These are phyloP conservation scores for Amphiprion percula DNA, from an alignment of 2,113 vertebrate species.

Conservation along the genomic window DNA sequence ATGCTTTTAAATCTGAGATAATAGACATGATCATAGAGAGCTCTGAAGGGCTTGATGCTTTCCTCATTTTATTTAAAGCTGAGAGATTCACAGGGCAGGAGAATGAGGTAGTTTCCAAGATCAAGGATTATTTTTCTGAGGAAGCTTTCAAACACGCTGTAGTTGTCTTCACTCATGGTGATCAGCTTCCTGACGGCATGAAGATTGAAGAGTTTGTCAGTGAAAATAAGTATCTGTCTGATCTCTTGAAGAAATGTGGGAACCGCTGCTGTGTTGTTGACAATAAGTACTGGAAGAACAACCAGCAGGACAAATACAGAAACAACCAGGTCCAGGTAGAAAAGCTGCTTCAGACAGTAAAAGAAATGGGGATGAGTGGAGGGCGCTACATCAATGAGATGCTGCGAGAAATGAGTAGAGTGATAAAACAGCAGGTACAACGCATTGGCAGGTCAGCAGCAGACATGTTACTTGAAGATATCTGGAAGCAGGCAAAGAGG, in stretches of 20 bases:
- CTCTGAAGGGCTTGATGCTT: constrained; percentile 49
- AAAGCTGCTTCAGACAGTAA: constrained; percentile 34
- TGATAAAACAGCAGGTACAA: neutral
- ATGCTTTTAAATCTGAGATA: neutral
- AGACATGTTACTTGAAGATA: neutral
- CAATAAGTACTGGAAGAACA: constrained; percentile 54
- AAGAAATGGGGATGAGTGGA: constrained; percentile 2
- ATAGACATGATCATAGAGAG: neutral
- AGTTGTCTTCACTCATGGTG: constrained; percentile 59
- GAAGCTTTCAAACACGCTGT: neutral
- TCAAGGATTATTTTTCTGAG: fast-evolving
- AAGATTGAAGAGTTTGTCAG: constrained; percentile 8
- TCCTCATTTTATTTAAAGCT: constrained; percentile 50
- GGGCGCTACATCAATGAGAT: constrained; percentile 28
- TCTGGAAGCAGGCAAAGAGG: constrained; percentile 63
- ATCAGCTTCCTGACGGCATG: constrained; percentile 17
- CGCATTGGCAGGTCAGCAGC: neutral
- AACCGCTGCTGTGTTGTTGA: constrained; percentile 48
- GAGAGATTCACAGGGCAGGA: constrained; percentile 9
- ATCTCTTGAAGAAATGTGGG: constrained; percentile 27
- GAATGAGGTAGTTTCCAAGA: fast-evolving
- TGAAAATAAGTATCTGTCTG: fast-evolving
- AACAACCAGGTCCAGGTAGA: constrained; percentile 37
- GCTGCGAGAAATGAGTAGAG: neutral
- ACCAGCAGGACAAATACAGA: constrained; percentile 1